A percentile compares a stretch with the other conserved stretches of the same genome.
phyloP scores from a whole-genome alignment of 2,797 vertebrate genomes.

The Borostomias antarcticus region DNA sequence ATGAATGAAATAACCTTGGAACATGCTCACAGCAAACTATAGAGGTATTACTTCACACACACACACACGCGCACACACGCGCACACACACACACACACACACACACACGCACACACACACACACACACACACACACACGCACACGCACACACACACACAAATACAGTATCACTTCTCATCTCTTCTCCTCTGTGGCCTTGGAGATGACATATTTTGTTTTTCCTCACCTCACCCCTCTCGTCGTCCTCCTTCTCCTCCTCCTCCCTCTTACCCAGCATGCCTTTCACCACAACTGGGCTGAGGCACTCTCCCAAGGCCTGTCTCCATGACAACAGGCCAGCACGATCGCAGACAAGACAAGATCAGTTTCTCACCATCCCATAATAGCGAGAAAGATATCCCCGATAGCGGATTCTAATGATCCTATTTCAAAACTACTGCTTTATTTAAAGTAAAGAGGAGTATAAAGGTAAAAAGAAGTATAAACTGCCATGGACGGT shows the following conservation, averaged over 20 bases:
- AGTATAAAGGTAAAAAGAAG: no score
- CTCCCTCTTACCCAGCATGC: conserved; percentile 55
- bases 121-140: no score
- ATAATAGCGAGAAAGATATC: conserved; percentile 29
- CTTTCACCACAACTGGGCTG: conserved; percentile 64
- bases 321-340: conserved; percentile 54
- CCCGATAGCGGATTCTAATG: neutral
- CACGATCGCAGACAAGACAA: conserved; percentile 12
- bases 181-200: conserved; percentile 47
- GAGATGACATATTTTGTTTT: conserved; percentile 72
- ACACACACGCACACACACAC: no score
- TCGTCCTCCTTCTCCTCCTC: no score
- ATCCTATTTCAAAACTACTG: neutral
- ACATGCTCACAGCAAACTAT: no score
- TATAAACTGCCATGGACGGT: no score
- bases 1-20: no score
- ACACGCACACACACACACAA: no score
- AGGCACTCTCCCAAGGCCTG: conserved; percentile 61
- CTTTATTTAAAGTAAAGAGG: no score
- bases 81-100: no score
- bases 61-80: no score
- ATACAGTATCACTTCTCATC: conserved; percentile 62
- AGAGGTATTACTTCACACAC: no score
- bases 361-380: conserved; percentile 45
- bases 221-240: conserved; percentile 38